These are phyloP conservation scores for Ferrisia virgata DNA, from an alignment of 2,888 invertebrate genomes.

Conservation along the genomic window DNA sequence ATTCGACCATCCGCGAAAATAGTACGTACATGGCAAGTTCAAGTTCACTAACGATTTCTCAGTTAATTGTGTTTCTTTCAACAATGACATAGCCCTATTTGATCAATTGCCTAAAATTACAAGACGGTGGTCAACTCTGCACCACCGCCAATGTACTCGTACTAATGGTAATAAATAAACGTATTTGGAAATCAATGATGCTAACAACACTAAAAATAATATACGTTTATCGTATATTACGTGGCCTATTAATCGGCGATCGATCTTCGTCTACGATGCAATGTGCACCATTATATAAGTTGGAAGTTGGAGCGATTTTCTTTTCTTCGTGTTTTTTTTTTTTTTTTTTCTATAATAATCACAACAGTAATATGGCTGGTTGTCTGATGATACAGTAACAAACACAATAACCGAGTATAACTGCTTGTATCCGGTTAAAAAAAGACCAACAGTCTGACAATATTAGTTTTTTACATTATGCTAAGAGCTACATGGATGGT, in stretches of 20 bases:
- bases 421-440: slow-evolving; percentile 27
- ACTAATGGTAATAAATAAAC: too few species aligned
- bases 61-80: not conserved
- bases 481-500: not conserved
- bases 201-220: not conserved
- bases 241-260: not conserved
- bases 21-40: not conserved
- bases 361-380: not conserved
- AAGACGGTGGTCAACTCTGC: not conserved
- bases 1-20: not conserved
- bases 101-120: not conserved
- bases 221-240: not conserved
- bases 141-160: not conserved
- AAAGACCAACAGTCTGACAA: not conserved
- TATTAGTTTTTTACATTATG: not conserved
- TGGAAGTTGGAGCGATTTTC: not conserved
- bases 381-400: not conserved
- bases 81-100: not conserved
- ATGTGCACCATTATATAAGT: too few species aligned
- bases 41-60: not conserved
- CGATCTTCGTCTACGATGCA: not conserved
- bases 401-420: not conserved
- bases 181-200: not conserved
- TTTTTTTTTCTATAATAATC: not conserved
- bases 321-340: too few species aligned